A percentile compares a stretch with the other conserved stretches of the same genome.
Evolutionary conservation across 2,888 invertebrate species (phyloP).

Genomic region (Cosmia trapezina): DNA sequence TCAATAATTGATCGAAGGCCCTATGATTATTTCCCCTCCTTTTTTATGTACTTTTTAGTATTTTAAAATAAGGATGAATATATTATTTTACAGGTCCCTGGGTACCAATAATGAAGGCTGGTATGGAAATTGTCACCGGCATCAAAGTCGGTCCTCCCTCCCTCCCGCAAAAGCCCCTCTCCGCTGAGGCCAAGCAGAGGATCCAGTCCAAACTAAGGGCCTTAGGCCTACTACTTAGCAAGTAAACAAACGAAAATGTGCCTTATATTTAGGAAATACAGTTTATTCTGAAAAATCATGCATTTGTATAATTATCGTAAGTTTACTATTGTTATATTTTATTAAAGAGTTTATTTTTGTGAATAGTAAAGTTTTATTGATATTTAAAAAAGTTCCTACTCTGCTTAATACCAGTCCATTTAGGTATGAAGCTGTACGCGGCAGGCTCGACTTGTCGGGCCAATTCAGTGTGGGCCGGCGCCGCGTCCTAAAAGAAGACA

Average conservation of each 20-base stretch:
- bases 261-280: background rate
- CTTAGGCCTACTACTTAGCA: conserved; percentile 64
- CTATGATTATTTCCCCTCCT: no score
- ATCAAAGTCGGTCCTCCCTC: conserved; percentile 92
- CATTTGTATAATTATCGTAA: conserved; percentile 13
- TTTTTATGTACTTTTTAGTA: no score
- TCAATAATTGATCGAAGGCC: no score
- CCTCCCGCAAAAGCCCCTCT: conserved; percentile 88
- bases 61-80: background rate
- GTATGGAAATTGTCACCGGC: conserved; percentile 91
- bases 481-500: no score
- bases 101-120: conserved; percentile 93
- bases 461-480: no score
- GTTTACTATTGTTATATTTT: conserved; percentile 20
- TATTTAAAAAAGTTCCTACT: background rate
- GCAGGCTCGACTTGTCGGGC: no score
- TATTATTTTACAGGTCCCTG: conserved; percentile 88
- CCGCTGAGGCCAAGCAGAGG: conserved; percentile 80
- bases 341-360: conserved; percentile 24
- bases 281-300: conserved; percentile 33
- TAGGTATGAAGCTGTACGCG: no score
- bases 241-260: conserved; percentile 54
- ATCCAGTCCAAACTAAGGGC: conserved; percentile 76
- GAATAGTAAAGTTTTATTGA: conserved; percentile 4
- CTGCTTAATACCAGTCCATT: background rate